Evolutionary conservation across 2,888 invertebrate genomes (phyloP).

Genomic region (Pachymerium ferrugineum): DNA sequence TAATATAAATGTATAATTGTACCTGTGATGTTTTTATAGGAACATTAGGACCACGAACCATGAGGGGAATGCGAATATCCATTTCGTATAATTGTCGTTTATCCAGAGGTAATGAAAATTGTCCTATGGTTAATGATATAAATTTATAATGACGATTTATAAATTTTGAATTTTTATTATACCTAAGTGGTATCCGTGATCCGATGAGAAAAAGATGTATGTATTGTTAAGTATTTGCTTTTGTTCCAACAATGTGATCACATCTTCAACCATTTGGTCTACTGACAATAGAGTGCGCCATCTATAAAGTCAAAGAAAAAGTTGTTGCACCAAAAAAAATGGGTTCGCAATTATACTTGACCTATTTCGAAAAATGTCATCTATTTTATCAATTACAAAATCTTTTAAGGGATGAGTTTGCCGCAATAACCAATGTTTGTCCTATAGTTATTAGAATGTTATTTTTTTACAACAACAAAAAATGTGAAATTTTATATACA

Average conservation of each 20-base stretch:
- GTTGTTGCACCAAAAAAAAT: not conserved
- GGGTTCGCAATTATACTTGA: not conserved
- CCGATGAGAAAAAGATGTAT: conserved; percentile 76
- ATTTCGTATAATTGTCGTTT: conserved; percentile 87
- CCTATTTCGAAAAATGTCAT: conserved; percentile 55
- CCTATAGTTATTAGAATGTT: conserved; percentile 47
- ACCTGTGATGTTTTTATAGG: conserved; percentile 41
- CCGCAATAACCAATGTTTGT: conserved; percentile 79
- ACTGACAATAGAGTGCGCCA: conserved; percentile 79
- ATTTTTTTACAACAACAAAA: not conserved
- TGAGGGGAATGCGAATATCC: conserved; percentile 75
- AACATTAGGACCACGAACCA: conserved; percentile 71
- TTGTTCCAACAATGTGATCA: conserved; percentile 57
- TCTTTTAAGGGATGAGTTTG: conserved; percentile 63
- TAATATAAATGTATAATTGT: conserved; percentile 32
- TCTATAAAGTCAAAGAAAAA: conserved; percentile 39
- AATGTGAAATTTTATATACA: conserved; percentile 13
- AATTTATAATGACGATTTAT: not conserved
- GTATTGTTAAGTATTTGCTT: conserved; percentile 62
- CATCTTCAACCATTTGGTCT: conserved; percentile 70
- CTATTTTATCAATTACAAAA: conserved; percentile 57
- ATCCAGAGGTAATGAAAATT: conserved; percentile 80
- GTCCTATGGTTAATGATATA: conserved; percentile 56
- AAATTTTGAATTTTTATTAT: conserved; percentile 32
- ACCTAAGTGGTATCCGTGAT: conserved; percentile 88